Conservation (phyloP, 2,797 vertebrate genomes). For the Simalia tracyae region DNA sequence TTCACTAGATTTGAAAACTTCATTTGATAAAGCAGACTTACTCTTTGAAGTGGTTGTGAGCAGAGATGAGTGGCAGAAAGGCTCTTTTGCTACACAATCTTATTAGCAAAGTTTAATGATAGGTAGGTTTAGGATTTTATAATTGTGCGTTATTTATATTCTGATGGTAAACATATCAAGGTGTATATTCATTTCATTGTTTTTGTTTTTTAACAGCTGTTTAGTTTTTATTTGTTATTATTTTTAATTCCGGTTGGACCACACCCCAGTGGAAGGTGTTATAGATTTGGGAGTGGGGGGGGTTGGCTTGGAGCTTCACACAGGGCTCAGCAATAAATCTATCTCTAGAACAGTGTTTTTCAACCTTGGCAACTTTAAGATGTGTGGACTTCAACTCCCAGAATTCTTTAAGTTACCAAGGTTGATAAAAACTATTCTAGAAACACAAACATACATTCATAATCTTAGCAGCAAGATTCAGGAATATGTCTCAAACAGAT, state of each 20-base stretch:
- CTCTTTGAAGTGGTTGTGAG: neutral
- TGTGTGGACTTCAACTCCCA: no score
- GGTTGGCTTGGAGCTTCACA: neutral
- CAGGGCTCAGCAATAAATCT: no score
- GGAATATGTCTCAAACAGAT: no score
- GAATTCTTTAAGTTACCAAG: no score
- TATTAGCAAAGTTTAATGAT: neutral
- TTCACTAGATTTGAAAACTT: neutral
- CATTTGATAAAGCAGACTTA: neutral
- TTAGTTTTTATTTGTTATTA: neutral
- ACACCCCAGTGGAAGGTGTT: neutral
- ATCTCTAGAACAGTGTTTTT: no score
- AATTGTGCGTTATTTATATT: neutral
- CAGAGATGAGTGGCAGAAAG: neutral
- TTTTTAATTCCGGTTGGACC: neutral
- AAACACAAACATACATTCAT: no score
- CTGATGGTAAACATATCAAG: no score
- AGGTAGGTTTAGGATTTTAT: neutral
- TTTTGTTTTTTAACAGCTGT: neutral
- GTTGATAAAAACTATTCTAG: no score
- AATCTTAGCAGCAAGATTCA: no score
- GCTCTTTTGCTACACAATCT: neutral
- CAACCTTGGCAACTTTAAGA: no score
- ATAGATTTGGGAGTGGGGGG: neutral
- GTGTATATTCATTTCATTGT: neutral